phyloP scores from a whole-genome alignment of 2,888 invertebrate genomes.

The Ectemnius lituratus region DNA sequence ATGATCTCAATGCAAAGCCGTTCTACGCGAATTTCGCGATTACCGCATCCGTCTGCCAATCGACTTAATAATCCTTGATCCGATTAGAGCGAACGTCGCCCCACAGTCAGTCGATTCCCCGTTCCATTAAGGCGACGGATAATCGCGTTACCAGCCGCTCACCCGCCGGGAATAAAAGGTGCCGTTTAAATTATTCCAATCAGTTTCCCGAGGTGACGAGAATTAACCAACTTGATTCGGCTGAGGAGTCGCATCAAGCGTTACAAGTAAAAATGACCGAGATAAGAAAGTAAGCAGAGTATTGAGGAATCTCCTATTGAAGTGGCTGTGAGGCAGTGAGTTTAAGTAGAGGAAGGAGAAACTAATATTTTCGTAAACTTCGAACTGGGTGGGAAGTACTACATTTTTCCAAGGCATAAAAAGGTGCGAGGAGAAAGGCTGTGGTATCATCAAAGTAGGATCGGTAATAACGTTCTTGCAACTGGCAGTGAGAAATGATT shows the following conservation, averaged over 20 bases:
- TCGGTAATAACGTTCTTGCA: slow-evolving; percentile 65
- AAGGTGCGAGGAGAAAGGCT: slow-evolving; percentile 29
- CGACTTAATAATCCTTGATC: too few species aligned
- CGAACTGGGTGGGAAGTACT: slow-evolving; percentile 21
- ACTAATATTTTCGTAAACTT: slow-evolving; percentile 62
- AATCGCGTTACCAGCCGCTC: too few species aligned
- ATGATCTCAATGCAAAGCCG: too few species aligned
- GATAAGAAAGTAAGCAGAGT: neutral
- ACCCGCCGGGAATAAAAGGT: too few species aligned
- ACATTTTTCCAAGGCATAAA: slow-evolving; percentile 36
- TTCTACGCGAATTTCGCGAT: too few species aligned
- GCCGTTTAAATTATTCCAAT: neutral
- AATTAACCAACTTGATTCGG: slow-evolving; percentile 6
- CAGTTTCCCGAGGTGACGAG: neutral
- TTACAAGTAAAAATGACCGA: neutral
- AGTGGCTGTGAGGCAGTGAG: slow-evolving; percentile 19
- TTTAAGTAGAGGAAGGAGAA: slow-evolving; percentile 45
- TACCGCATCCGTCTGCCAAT: too few species aligned
- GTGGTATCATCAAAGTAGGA: slow-evolving; percentile 50
- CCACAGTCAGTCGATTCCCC: too few species aligned
- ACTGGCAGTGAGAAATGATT: slow-evolving; percentile 66
- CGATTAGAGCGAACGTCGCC: too few species aligned
- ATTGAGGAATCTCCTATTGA: slow-evolving; percentile 41
- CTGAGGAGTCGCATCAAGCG: neutral
- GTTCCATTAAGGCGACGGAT: too few species aligned